A percentile compares a stretch with the other conserved stretches of the same genome.
Evolutionary conservation across 2,113 vertebrate species (phyloP).

Genomic region (Fregetta grallaria): DNA sequence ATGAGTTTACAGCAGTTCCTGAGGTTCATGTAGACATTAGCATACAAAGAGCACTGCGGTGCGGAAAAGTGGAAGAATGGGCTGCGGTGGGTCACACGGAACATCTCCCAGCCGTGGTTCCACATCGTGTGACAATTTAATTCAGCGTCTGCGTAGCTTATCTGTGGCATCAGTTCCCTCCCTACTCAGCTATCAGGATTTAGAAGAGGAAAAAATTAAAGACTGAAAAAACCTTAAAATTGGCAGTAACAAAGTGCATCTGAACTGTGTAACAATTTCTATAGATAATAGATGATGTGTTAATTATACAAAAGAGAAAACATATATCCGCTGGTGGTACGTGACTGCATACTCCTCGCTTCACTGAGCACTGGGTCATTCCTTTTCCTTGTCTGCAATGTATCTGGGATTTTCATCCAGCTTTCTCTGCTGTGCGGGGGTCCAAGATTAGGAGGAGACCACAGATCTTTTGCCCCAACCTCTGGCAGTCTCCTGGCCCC

Average conservation of each 20-base stretch:
- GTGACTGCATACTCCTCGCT: neutral
- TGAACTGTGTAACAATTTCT: neutral
- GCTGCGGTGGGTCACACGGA: accelerated
- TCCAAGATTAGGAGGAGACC: neutral
- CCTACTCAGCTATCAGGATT: neutral
- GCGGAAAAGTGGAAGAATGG: neutral
- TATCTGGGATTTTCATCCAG: neutral
- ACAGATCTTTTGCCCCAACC: neutral
- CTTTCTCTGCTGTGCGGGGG: neutral
- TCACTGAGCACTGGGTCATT: neutral
- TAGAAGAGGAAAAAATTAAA: neutral
- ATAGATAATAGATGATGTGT: neutral
- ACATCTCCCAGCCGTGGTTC: neutral
- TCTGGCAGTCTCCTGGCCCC: neutral
- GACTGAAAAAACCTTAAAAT: neutral
- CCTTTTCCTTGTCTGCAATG: neutral
- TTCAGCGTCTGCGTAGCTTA: neutral
- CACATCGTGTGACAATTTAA: neutral
- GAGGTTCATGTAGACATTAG: neutral
- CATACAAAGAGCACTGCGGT: neutral
- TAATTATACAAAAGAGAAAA: neutral
- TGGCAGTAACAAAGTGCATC: neutral
- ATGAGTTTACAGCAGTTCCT: neutral
- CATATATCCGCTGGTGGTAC: accelerated
- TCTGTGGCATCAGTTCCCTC: neutral